phyloP scores from a whole-genome alignment of 2,113 vertebrate genomes.

The Hepsetus odoe region DNA sequence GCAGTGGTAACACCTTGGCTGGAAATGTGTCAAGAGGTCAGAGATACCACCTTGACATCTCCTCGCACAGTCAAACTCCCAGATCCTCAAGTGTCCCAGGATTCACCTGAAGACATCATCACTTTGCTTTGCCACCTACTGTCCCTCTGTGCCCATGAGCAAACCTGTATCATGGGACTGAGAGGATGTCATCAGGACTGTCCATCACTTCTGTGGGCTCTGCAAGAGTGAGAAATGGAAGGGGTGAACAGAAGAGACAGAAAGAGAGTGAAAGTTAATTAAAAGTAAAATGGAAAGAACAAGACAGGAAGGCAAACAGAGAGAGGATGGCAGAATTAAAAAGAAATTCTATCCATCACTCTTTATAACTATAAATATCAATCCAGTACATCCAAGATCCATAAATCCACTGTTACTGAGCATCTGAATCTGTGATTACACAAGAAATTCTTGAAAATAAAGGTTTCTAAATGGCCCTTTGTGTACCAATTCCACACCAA shows the following conservation, averaged over 20 bases:
- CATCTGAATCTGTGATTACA: too few relatives aligned
- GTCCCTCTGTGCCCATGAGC: slow-evolving; percentile 34
- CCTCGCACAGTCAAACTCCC: slow-evolving; percentile 6
- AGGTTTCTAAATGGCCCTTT: not conserved
- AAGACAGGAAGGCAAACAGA: not conserved
- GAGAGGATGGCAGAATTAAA: too few relatives aligned
- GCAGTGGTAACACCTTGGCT: slow-evolving; percentile 29
- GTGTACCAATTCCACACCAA: too few relatives aligned
- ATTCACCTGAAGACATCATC: slow-evolving; percentile 41
- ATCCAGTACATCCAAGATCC: not conserved
- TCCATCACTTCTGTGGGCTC: slow-evolving; percentile 90
- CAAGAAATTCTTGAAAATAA: not conserved
- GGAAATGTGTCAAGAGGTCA: slow-evolving; percentile 16
- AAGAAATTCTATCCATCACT: too few relatives aligned
- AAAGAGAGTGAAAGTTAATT: not conserved
- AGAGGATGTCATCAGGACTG: slow-evolving; percentile 87
- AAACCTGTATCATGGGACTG: slow-evolving; percentile 61
- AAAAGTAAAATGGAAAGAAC: not conserved
- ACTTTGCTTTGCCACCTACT: slow-evolving; percentile 32
- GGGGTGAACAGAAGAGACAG: slow-evolving; percentile 15
- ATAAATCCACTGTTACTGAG: too few relatives aligned
- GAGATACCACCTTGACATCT: slow-evolving; percentile 28
- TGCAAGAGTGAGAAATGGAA: slow-evolving; percentile 55
- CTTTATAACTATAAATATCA: too few relatives aligned
- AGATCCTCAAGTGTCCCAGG: slow-evolving; percentile 50